Evolutionary conservation across 2,113 vertebrate species (phyloP), one percentile per base, ranked within the genome.

Genomic region (Podarcis raffonei): DNA sequence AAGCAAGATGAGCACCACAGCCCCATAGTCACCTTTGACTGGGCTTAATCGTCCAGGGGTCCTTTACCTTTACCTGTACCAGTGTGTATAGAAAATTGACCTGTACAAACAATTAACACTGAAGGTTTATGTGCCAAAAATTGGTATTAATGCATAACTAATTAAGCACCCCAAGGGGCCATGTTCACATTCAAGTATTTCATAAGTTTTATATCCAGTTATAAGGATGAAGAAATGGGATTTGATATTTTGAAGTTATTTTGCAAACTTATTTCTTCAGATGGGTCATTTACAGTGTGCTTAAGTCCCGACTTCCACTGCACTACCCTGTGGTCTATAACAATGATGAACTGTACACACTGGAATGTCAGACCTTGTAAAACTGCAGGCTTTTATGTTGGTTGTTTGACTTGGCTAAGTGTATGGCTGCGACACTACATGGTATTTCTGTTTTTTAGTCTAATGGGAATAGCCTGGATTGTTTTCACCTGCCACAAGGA

Each of bases 401-500:
- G 80, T 89, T 89, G 81, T 92, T 94, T 89, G 90, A 93, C 94
- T 87, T 78, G 87, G 71, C 87, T 11, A 6, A 35, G 85, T 69
- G 30, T 81, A 90, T 62, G 82, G 87, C 87, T 89, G 79, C 83
- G 37, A 48, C 87, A 93, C 92, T 90, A 85, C 85, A 72, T 66
- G 88, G 3, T 87, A 71, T 0, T 3, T 69, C 57, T 65, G 84
- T 92, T 93, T 94, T 93, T 94, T 88, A 90, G 85, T 88, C 85
- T 92, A 91, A 92, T 89, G 86, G 89, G 82, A 90, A 88, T 83
- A 87, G 59, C 69, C 25, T 0, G n/a, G 79, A 68, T 90, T 82
- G 27, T 90, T 95, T 92, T 84, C 87, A 93, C 83, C 89, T 95
- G 87, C 90, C 81, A 92, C 84, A 2, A 4, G 89, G 86, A 93